Evolutionary conservation across 2,797 vertebrate genomes (phyloP).

Genomic region (Chrosomus eos): DNA sequence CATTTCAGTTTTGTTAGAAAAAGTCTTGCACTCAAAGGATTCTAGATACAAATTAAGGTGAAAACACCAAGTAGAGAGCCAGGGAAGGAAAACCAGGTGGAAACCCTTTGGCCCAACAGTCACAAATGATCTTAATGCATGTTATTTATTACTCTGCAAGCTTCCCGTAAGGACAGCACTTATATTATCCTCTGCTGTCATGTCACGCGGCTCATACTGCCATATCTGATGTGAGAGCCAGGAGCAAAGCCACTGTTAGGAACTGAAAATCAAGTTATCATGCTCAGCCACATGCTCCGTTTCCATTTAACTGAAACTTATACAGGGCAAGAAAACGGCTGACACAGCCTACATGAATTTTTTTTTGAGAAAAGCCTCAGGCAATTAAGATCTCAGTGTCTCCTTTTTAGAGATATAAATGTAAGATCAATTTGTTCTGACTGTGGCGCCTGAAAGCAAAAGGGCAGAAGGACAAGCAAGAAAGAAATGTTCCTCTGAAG

Average conservation of each 20-base stretch:
- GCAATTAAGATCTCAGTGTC: not conserved
- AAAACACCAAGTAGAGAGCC: slow-evolving; percentile 23
- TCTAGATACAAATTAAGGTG: not conserved
- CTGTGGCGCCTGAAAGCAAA: slow-evolving; percentile 32
- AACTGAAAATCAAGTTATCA: slow-evolving; percentile 40
- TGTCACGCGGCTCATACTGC: not conserved
- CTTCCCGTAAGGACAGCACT: not conserved
- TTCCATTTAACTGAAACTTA: slow-evolving; percentile 43
- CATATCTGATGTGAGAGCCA: slow-evolving; percentile 7
- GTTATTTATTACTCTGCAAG: not conserved
- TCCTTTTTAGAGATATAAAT: not conserved
- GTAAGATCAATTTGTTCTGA: slow-evolving; percentile 36
- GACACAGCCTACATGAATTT: not conserved
- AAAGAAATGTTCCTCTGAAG: slow-evolving; percentile 5
- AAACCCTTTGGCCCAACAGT: slow-evolving; percentile 39
- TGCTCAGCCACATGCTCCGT: slow-evolving; percentile 8
- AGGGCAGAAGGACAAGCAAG: slow-evolving; percentile 30
- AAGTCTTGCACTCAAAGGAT: not conserved
- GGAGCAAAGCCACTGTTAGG: slow-evolving; percentile 7
- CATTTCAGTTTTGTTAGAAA: not conserved
- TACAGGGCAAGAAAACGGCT: not conserved
- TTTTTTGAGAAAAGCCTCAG: slow-evolving; percentile 12
- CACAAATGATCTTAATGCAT: slow-evolving; percentile 42
- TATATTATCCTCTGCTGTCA: not conserved
- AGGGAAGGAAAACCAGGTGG: slow-evolving; percentile 24